A percentile compares a stretch with the other conserved stretches of the same genome.
Conservation (phyloP, 1,140 invertebrate genomes). For the Ectropis grisescens region DNA sequence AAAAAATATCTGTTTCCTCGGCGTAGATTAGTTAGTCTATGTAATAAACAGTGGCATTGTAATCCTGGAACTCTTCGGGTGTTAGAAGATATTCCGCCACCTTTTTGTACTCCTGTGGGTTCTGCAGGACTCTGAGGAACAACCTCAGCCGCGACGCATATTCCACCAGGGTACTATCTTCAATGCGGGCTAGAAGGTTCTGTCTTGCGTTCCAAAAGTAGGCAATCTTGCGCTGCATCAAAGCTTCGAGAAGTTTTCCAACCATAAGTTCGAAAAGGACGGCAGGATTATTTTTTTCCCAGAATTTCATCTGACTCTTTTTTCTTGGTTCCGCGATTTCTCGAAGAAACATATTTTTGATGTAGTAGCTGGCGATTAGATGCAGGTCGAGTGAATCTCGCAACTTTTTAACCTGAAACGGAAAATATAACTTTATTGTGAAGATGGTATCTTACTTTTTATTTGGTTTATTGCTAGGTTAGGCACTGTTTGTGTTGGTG, state of each 20-base stretch:
- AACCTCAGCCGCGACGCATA: too few relatives aligned
- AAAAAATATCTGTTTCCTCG: too few relatives aligned
- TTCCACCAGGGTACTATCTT: too few relatives aligned
- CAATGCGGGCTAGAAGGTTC: conserved; percentile 37
- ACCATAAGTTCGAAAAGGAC: conserved; percentile 32
- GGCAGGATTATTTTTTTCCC: conserved; percentile 21
- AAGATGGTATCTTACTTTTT: too few relatives aligned
- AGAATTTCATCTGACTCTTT: conserved; percentile 18
- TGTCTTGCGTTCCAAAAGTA: conserved; percentile 42
- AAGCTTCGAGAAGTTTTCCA: conserved; percentile 16
- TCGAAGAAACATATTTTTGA: conserved; percentile 47
- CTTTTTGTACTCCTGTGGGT: too few relatives aligned
- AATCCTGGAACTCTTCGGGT: too few relatives aligned
- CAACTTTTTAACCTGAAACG: conserved; percentile 40
- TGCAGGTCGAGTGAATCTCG: conserved; percentile 31
- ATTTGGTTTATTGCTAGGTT: too few relatives aligned
- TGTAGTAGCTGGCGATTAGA: conserved; percentile 40
- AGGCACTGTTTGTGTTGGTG: too few relatives aligned
- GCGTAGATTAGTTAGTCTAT: too few relatives aligned
- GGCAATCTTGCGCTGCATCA: conserved; percentile 18
- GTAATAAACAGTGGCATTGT: too few relatives aligned
- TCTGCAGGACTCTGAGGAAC: too few relatives aligned
- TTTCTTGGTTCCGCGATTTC: conserved; percentile 23
- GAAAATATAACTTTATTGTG: background rate
- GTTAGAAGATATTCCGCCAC: too few relatives aligned